A percentile compares a stretch with the other conserved stretches of the same genome.
These are phyloP conservation scores for Sycophaga agraensis DNA, from an alignment of 1,140 invertebrate species.

Conservation along the genomic window DNA sequence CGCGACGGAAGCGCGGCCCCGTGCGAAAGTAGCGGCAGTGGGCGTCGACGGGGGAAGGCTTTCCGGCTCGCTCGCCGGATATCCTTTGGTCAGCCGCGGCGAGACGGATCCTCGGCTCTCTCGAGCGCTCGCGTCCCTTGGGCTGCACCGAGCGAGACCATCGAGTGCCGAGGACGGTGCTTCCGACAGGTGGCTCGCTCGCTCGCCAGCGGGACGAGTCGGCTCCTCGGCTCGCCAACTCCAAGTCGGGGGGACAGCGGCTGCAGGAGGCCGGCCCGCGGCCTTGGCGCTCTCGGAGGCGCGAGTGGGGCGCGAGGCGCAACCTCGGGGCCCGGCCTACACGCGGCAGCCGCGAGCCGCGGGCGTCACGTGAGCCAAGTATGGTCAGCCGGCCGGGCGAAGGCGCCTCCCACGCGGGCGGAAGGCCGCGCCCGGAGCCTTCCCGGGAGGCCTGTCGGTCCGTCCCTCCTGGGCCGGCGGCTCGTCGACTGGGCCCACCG, in stretches of 20 bases:
- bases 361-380: slow-evolving; percentile 42
- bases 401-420: too few relatives aligned
- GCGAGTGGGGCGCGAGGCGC: slow-evolving; percentile 30
- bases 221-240: neutral
- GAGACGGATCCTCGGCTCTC: slow-evolving; percentile 24
- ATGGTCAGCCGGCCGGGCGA: too few relatives aligned
- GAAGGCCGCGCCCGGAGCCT: neutral
- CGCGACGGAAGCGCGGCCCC: slow-evolving; percentile 39
- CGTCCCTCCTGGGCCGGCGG: slow-evolving; percentile 54
- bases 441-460: slow-evolving; percentile 8
- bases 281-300: neutral
- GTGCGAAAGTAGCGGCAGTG: slow-evolving; percentile 22
- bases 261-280: too few relatives aligned
- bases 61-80: slow-evolving; percentile 49
- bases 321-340: slow-evolving; percentile 48
- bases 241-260: too few relatives aligned
- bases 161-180: too few relatives aligned
- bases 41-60: slow-evolving; percentile 46
- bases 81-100: too few relatives aligned
- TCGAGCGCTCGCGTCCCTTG: slow-evolving; percentile 42
- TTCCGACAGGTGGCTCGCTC: too few relatives aligned
- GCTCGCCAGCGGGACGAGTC: neutral
- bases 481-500: too few relatives aligned
- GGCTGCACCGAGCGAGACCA: too few relatives aligned
- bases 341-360: too few relatives aligned